These are phyloP conservation scores for Alcedo quadribrachys DNA, from an alignment of 2,797 vertebrate genomes.

Conservation along the genomic window DNA sequence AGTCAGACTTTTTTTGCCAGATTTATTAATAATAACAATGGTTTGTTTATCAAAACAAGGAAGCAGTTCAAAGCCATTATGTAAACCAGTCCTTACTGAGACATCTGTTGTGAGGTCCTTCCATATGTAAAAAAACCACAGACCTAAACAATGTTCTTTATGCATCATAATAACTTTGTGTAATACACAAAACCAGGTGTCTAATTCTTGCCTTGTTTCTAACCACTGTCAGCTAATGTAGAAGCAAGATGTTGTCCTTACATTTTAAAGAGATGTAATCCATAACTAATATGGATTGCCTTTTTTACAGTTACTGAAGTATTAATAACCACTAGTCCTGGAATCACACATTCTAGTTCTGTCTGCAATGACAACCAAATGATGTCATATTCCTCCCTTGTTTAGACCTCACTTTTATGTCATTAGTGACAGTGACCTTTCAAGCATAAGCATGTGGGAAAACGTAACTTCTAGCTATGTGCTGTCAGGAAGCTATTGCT, in stretches of 20 bases:
- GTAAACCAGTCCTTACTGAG: constrained; percentile 1
- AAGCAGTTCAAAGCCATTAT: constrained; percentile 31
- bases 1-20: not conserved
- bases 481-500: constrained; percentile 26
- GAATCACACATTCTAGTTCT: constrained; percentile 11
- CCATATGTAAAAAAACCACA: not conserved
- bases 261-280: not conserved
- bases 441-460: not conserved
- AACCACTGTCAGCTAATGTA: not conserved
- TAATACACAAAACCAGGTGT: not conserved
- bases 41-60: constrained; percentile 39
- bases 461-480: not conserved
- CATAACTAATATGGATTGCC: not conserved
- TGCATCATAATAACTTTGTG: not conserved
- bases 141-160: not conserved
- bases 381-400: constrained; percentile 25
- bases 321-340: not conserved
- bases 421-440: constrained; percentile 23
- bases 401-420: constrained; percentile 5
- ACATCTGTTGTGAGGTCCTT: constrained; percentile 25
- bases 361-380: constrained; percentile 25
- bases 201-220: not conserved
- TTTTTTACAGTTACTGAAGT: constrained; percentile 18
- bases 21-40: constrained; percentile 22
- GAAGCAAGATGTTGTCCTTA: not conserved